phyloP scores from a whole-genome alignment of 1,140 invertebrate genomes.

The Homalodisca vitripennis region DNA sequence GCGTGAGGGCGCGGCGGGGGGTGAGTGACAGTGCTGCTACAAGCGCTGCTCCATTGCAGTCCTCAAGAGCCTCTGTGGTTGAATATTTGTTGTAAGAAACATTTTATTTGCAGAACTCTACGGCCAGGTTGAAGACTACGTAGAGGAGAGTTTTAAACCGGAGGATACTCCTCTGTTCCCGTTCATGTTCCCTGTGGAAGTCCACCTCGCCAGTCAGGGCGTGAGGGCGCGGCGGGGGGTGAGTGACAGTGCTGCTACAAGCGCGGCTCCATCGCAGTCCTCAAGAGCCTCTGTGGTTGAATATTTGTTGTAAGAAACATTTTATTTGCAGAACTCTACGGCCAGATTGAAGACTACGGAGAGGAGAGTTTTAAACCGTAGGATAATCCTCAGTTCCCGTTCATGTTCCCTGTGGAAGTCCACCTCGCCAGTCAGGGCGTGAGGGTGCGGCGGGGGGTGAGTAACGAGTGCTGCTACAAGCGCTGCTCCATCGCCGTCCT shows the following conservation, averaged over 20 bases:
- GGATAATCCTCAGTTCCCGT: not conserved
- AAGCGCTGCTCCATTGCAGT: not conserved
- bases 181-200: not conserved
- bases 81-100: no score
- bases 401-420: not conserved
- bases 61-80: no score
- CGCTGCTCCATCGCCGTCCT: not conserved
- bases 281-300: no score
- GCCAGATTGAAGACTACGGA: not conserved
- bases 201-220: not conserved
- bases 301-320: no score
- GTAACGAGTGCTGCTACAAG: constrained; percentile 5
- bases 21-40: constrained; percentile 15
- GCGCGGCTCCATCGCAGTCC: not conserved
- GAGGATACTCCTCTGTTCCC: not conserved
- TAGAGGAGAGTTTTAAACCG: not conserved
- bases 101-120: no score
- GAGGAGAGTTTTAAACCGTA: not conserved
- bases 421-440: not conserved
- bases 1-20: not conserved
- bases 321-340: no score
- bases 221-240: not conserved
- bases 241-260: constrained; percentile 10
- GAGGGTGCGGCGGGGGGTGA: not conserved
- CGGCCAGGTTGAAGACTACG: not conserved